Percentiles rank a stretch among this genome's conserved stretches.
These are phyloP conservation scores for Eulemur macaco DNA, from an alignment of 2,113 vertebrate genomes.

Conservation along the genomic window DNA sequence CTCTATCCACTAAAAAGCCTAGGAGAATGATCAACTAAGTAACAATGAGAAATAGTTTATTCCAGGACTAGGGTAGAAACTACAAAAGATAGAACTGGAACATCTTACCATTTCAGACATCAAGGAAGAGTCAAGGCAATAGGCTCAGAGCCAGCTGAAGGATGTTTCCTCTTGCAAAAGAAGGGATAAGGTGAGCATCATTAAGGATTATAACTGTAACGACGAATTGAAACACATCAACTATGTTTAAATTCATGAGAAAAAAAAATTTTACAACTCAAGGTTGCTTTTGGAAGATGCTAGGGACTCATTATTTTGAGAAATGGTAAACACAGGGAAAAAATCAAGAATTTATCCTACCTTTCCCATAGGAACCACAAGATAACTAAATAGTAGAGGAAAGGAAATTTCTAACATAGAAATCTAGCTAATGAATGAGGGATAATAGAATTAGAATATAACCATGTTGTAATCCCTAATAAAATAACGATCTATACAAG, in stretches of 20 bases:
- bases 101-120: not conserved
- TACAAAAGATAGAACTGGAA: not conserved
- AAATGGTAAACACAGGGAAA: not conserved
- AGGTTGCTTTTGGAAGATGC: not conserved
- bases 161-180: not conserved
- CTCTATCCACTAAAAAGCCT: not conserved
- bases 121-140: not conserved
- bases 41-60: not conserved
- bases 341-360: not conserved
- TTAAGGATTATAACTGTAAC: not conserved
- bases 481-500: not conserved
- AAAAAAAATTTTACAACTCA: not conserved
- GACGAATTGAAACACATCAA: not conserved
- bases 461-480: not conserved
- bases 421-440: not conserved
- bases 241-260: not conserved
- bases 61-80: not conserved
- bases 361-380: not conserved
- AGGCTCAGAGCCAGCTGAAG: not conserved
- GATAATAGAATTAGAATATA: not conserved
- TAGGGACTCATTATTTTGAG: not conserved
- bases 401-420: not conserved
- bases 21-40: not conserved
- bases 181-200: not conserved
- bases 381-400: not conserved